Evolutionary conservation across 2,113 vertebrate species (phyloP), one percentile per base, ranked within the genome.

Genomic region (Solea solea): DNA sequence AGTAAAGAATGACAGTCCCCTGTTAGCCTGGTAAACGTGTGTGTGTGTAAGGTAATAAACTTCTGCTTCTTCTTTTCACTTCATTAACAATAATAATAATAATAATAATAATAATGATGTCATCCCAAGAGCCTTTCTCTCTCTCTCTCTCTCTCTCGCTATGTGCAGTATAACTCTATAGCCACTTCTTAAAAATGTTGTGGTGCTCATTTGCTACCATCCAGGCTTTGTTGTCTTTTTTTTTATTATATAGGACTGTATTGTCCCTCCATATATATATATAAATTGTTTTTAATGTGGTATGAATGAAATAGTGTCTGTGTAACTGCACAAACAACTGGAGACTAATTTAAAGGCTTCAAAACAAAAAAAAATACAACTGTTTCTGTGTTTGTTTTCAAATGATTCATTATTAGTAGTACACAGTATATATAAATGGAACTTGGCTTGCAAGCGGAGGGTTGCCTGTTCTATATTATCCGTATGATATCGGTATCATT

Each of bases 381-480:
- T 94, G 93, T 95, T 95, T 90, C 92, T 94, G 93, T 94, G 64
- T 78, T 81, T 87, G 80, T 85, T 95, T 92, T 90, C 92, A 92
- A 93, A 89, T 87, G 89, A 94, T 95, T 34, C 5, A 34, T 34
- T 34, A 6, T 34, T 34, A 34, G 3, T 34, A 34, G 3, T 34
- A 34, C 2, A 21, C 21, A 21, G 21, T 21, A 21, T 21, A 21
- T 89, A 95, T 34, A 34, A 34, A 34, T 3, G 34, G 34, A 34
- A 34, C 34, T 34, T 34, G 34, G 34, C 34, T 34, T 34, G 21
- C 21, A 21, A 21, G 21, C 21, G 21, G 1, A 21, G 21, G 21
- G 21, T 21, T 1, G 21, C 21, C 21, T 21, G 21, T 21, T 21
- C 21, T 21, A 21, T 21, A 21, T 21, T 21, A 21, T 21, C 21